A percentile compares a stretch with the other conserved stretches of the same genome.
These are phyloP conservation scores for Thomomys bottae DNA, from an alignment of 2,113 vertebrate species.

Conservation along the genomic window DNA sequence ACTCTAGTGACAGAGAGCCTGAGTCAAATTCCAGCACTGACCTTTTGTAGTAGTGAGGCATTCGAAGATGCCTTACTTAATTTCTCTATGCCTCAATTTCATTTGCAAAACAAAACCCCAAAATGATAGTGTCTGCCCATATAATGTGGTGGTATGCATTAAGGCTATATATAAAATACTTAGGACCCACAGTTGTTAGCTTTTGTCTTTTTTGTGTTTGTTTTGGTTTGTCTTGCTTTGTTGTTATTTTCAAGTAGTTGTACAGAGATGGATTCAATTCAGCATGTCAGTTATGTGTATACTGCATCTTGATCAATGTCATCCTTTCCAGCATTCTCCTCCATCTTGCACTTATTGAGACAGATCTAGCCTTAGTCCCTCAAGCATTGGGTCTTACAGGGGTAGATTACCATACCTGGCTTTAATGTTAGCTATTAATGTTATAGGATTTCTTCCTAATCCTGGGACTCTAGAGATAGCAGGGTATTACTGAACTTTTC, in stretches of 20 bases:
- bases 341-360: background rate
- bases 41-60: background rate
- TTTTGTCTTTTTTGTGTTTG: background rate
- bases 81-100: background rate
- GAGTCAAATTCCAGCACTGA: slow-evolving; percentile 6
- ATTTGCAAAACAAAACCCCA: slow-evolving; percentile 40
- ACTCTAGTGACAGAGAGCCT: background rate
- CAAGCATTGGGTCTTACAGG: background rate
- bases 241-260: no score
- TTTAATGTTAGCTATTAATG: background rate
- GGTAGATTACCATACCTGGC: background rate
- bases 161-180: background rate
- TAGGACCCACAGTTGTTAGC: background rate
- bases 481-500: background rate
- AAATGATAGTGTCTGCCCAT: background rate
- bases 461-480: background rate
- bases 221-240: no score
- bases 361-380: background rate
- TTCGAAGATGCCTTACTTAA: background rate
- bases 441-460: background rate
- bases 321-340: no score
- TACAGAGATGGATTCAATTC: no score
- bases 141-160: background rate
- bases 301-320: no score
- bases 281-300: no score